Evolutionary conservation across 2,113 vertebrate genomes (phyloP).

Genomic region (Clarias gariepinus): DNA sequence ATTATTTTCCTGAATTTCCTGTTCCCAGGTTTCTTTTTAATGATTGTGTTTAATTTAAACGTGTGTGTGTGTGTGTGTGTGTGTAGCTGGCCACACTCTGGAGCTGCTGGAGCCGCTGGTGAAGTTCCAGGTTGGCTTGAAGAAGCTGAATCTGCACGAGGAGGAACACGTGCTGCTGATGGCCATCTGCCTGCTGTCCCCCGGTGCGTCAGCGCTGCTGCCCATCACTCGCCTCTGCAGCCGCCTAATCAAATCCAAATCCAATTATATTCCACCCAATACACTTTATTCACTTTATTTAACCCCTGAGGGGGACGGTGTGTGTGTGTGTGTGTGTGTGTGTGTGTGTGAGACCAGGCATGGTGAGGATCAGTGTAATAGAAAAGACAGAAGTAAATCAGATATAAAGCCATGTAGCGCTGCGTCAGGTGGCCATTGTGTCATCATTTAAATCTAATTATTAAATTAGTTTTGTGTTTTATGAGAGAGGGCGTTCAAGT

Average conservation of each 20-base stretch:
- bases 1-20: not conserved
- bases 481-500: too few relatives aligned
- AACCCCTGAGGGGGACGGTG: too few relatives aligned
- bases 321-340: constrained; percentile 4
- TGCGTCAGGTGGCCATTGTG: not conserved
- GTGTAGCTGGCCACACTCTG: constrained; percentile 88
- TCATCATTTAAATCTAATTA: not conserved
- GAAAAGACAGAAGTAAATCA: not conserved
- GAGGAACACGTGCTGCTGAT: constrained; percentile 96
- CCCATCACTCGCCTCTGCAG: not conserved
- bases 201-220: constrained; percentile 73
- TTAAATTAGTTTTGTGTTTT: not conserved
- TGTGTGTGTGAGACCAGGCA: not conserved
- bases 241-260: constrained; percentile 1
- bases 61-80: constrained; percentile 6
- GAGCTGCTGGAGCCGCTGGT: constrained; percentile 92
- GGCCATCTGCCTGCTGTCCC: constrained; percentile 97
- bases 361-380: not conserved
- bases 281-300: not conserved
- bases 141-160: constrained; percentile 91
- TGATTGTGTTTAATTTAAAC: not conserved
- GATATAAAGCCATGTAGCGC: not conserved
- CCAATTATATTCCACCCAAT: constrained; percentile 6
- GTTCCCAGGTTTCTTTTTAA: not conserved
- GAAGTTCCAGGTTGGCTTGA: constrained; percentile 95